Percentiles rank a stretch among this genome's conserved stretches.
Conservation (phyloP, 2,797 vertebrate genomes). For the Gadopsis bispinosus region DNA sequence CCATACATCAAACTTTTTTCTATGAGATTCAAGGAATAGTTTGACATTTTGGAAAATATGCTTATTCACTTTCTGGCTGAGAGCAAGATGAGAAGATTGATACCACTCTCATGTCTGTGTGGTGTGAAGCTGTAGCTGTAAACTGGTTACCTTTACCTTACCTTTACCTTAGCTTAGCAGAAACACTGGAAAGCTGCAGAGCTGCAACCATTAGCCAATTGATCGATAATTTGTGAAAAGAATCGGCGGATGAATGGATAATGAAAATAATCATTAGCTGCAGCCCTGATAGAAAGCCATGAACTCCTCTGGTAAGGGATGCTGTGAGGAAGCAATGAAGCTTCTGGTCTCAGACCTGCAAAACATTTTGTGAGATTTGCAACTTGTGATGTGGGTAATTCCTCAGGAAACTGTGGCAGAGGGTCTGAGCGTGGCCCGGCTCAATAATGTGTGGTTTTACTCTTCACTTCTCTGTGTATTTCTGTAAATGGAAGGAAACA, state of each 20-base stretch:
- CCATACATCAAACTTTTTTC: not conserved
- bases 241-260: too few relatives aligned
- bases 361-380: constrained; percentile 21
- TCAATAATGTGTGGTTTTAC: constrained; percentile 48
- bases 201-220: too few relatives aligned
- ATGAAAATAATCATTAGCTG: too few relatives aligned
- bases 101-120: not conserved
- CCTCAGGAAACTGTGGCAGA: constrained; percentile 67
- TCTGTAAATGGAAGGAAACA: constrained; percentile 41
- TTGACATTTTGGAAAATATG: not conserved
- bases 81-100: not conserved
- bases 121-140: not conserved
- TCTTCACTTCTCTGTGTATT: not conserved
- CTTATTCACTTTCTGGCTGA: not conserved
- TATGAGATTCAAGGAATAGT: not conserved
- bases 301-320: not conserved
- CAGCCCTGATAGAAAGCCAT: not conserved
- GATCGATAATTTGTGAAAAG: too few relatives aligned
- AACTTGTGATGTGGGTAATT: constrained; percentile 51
- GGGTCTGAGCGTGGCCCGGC: constrained; percentile 36
- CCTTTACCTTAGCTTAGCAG: not conserved
- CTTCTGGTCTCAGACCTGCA: constrained; percentile 9
- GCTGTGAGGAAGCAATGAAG: constrained; percentile 16
- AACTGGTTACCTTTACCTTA: not conserved
- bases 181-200: not conserved